These are phyloP conservation scores for Leucoma salicis DNA, from an alignment of 2,888 invertebrate genomes.

Conservation along the genomic window DNA sequence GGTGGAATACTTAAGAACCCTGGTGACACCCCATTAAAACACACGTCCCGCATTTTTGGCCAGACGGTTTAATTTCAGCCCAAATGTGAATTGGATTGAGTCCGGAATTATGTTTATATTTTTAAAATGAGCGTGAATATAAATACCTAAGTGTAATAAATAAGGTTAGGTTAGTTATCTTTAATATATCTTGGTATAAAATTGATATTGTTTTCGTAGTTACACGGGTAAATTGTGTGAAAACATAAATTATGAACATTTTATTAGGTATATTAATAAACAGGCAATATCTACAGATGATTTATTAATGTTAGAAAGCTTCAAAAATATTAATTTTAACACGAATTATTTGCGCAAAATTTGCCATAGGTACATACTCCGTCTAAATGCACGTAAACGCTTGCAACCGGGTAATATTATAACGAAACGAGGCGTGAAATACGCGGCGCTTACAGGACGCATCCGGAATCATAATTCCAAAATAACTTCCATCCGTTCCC, in stretches of 20 bases:
- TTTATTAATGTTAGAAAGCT: no score
- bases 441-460: conserved; percentile 70
- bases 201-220: no score
- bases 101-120: conserved; percentile 34
- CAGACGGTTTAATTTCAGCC: conserved; percentile 75
- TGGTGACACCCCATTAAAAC: conserved; percentile 81
- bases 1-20: conserved; percentile 81
- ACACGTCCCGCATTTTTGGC: conserved; percentile 78
- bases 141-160: no score
- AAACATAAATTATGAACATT: no score
- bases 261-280: no score
- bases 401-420: conserved; percentile 69
- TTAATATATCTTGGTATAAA: no score
- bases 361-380: conserved; percentile 37
- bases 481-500: conserved; percentile 73
- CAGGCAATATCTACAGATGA: no score
- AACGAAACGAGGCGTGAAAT: conserved; percentile 78
- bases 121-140: conserved; percentile 28
- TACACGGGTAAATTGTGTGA: no score
- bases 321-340: no score
- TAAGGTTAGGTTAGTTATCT: no score
- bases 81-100: conserved; percentile 51
- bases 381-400: conserved; percentile 56
- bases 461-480: conserved; percentile 82
- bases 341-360: no score